A percentile compares a stretch with the other conserved stretches of the same genome.
phyloP scores from a whole-genome alignment of 2,888 invertebrate genomes.

The Brachyptera risi region DNA sequence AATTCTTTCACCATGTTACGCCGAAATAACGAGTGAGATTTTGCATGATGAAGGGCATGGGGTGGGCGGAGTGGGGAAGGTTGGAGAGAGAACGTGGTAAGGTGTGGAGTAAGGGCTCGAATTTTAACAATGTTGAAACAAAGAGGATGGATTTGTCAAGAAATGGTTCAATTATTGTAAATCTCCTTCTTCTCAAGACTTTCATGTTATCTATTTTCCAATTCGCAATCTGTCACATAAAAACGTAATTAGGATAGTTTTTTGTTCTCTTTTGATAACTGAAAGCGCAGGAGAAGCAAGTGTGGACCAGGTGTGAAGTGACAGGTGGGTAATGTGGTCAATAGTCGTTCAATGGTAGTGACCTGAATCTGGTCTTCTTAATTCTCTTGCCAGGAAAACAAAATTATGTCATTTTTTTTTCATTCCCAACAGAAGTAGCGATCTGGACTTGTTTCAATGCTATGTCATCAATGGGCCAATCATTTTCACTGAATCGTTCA shows the following conservation, averaged over 20 bases:
- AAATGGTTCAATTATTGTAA: slow-evolving; percentile 4
- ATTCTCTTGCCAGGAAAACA: too few relatives aligned
- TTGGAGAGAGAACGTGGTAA: background rate
- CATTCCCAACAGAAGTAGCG: too few relatives aligned
- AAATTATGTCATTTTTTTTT: too few relatives aligned
- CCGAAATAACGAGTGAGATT: slow-evolving; percentile 13
- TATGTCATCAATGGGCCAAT: too few relatives aligned
- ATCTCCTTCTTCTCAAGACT: slow-evolving; percentile 10
- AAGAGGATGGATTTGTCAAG: slow-evolving; percentile 12
- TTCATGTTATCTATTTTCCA: slow-evolving; percentile 11
- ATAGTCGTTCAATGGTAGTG: too few relatives aligned
- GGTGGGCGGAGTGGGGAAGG: background rate
- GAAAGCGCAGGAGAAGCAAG: too few relatives aligned
- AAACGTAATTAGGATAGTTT: slow-evolving; percentile 20
- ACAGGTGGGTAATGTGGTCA: too few relatives aligned
- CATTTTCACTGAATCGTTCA: too few relatives aligned
- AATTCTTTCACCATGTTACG: slow-evolving; percentile 8
- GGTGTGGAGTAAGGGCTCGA: background rate
- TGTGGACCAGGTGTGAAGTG: slow-evolving; percentile 10
- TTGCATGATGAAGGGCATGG: background rate
- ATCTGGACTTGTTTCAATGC: too few relatives aligned
- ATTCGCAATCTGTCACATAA: slow-evolving; percentile 21
- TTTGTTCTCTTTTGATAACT: background rate
- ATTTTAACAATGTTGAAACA: slow-evolving; percentile 14
- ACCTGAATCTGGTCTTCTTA: too few relatives aligned